A percentile compares a stretch with the other conserved stretches of the same genome.
phyloP scores from a whole-genome alignment of 2,888 invertebrate genomes.

The Myathropa florea region DNA sequence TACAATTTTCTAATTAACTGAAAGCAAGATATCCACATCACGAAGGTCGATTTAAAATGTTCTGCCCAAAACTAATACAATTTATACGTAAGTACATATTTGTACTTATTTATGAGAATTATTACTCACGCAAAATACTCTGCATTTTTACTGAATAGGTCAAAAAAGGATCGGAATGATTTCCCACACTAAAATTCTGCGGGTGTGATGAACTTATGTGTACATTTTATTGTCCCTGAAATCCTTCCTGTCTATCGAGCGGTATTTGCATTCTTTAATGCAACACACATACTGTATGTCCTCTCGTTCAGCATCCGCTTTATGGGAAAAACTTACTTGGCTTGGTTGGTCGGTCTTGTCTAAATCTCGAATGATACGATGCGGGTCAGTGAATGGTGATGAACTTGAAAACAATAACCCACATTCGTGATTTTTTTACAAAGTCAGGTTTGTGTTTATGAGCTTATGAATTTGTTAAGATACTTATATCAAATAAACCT shows the following conservation, averaged over 20 bases:
- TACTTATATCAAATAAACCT: neutral
- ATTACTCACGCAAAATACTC: neutral
- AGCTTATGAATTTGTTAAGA: slow-evolving; percentile 1
- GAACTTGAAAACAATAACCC: slow-evolving; percentile 58
- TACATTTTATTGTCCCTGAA: slow-evolving; percentile 43
- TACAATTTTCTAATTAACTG: neutral
- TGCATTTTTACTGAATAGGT: slow-evolving; percentile 40
- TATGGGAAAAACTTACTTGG: slow-evolving; percentile 25
- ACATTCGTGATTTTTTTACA: slow-evolving; percentile 11
- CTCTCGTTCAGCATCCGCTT: slow-evolving; percentile 14
- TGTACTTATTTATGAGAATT: neutral
- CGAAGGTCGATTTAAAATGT: neutral
- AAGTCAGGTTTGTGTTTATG: slow-evolving; percentile 7
- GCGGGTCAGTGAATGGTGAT: slow-evolving; percentile 61
- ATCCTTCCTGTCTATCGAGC: slow-evolving; percentile 39
- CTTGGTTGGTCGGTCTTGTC: slow-evolving; percentile 32
- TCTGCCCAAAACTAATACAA: no score
- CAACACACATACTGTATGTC: neutral
- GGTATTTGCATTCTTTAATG: slow-evolving; percentile 53
- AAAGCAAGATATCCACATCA: neutral
- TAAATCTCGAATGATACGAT: slow-evolving; percentile 42
- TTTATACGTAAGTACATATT: neutral
- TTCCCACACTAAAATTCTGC: slow-evolving; percentile 68
- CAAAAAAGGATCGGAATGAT: slow-evolving; percentile 46
- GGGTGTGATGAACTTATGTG: slow-evolving; percentile 56